phyloP scores from a whole-genome alignment of 2,888 invertebrate species.

The Zygothrica quintamaculata region DNA sequence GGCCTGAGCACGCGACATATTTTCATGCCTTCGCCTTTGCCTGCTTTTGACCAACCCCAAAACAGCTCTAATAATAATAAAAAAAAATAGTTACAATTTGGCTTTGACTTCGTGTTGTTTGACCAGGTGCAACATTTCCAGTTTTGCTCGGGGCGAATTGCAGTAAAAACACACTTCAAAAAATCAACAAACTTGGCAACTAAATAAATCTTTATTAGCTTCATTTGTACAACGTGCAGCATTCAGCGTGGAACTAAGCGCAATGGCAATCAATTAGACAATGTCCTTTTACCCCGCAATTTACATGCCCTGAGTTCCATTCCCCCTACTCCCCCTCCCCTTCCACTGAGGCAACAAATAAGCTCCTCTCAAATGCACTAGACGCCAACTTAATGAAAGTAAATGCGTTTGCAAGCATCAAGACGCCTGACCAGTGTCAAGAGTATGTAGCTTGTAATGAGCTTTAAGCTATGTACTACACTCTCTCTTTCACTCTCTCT shows the following conservation, averaged over 20 bases:
- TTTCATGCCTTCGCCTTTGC: background rate
- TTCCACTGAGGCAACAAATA: conserved; percentile 34
- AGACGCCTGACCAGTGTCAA: conserved; percentile 12
- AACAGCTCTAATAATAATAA: too few relatives aligned
- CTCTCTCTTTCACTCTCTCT: background rate
- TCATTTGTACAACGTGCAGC: conserved; percentile 25
- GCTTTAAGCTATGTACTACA: conserved; percentile 8
- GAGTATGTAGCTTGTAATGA: conserved; percentile 42
- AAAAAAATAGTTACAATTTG: background rate
- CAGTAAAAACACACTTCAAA: conserved; percentile 31
- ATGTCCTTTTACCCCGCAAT: conserved; percentile 49
- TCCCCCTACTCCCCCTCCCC: too few relatives aligned
- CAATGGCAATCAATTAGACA: conserved; percentile 57
- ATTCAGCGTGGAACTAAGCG: conserved; percentile 13
- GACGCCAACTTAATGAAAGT: conserved; percentile 11
- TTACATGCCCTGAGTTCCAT: conserved; percentile 23
- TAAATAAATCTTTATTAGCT: conserved; percentile 71
- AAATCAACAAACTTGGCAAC: conserved; percentile 46
- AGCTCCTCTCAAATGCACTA: conserved; percentile 33
- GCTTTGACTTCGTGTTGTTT: conserved; percentile 46
- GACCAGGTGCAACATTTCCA: conserved; percentile 59
- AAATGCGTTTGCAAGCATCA: background rate
- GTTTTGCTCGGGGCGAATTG: conserved; percentile 3
- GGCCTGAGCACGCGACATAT: conserved; percentile 6
- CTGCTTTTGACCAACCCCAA: conserved; percentile 56